phyloP scores from a whole-genome alignment of 2,797 vertebrate species.

The Cephalopachus bancanus region DNA sequence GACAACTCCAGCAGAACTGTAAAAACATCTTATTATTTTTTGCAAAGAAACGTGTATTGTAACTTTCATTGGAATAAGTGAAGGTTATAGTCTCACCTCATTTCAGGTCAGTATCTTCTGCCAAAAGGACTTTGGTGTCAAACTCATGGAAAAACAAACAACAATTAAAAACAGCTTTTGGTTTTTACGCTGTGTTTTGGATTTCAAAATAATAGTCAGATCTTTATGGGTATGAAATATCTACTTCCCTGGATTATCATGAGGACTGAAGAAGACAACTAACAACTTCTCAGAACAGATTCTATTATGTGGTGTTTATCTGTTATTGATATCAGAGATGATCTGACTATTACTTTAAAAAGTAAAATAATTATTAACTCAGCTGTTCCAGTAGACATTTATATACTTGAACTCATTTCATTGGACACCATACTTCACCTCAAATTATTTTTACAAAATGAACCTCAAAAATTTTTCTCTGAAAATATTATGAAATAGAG shows the following conservation, averaged over 20 bases:
- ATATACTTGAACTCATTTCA: constrained; percentile 48
- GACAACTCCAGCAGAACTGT: not conserved
- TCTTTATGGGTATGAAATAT: not conserved
- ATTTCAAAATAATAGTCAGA: constrained; percentile 8
- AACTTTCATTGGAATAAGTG: not conserved
- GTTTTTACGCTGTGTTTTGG: not conserved
- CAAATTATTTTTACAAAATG: constrained; percentile 52
- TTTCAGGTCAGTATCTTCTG: not conserved
- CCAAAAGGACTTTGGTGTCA: not conserved
- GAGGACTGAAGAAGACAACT: not conserved
- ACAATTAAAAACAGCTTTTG: not conserved
- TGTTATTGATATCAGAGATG: constrained; percentile 1
- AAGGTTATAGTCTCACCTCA: not conserved
- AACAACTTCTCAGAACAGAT: not conserved
- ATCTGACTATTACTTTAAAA: constrained; percentile 1
- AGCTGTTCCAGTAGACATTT: not conserved
- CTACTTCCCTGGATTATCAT: not conserved
- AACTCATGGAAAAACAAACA: not conserved
- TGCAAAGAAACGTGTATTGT: not conserved
- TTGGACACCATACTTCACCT: constrained; percentile 3
- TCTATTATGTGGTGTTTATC: not conserved
- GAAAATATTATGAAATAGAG: constrained; percentile 23
- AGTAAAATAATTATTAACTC: constrained; percentile 61
- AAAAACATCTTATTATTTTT: not conserved
- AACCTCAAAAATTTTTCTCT: not conserved